Evolutionary conservation across 2,797 vertebrate genomes (phyloP).

Genomic region (Urocyon cinereoargenteus): DNA sequence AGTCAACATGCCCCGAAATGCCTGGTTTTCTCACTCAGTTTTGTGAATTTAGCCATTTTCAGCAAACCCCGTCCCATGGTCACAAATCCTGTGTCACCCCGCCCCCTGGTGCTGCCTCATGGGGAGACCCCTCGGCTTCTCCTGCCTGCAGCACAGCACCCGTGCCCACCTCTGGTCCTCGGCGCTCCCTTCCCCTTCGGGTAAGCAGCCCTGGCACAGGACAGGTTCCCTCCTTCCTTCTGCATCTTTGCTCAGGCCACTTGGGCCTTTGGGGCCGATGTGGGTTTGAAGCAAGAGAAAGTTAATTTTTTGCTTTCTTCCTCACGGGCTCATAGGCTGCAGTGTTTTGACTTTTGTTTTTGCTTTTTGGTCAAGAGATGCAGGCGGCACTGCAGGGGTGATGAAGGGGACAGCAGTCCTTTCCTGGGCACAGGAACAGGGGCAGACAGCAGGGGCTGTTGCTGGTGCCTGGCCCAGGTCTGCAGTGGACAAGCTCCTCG

Average conservation of each 20-base stretch:
- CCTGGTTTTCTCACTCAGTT: neutral
- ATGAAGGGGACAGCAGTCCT: neutral
- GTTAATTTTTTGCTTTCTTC: neutral
- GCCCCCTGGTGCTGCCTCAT: no score
- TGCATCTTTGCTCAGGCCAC: neutral
- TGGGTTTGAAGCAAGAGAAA: neutral
- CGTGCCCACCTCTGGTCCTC: rapidly evolving
- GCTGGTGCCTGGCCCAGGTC: no score
- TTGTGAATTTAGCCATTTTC: neutral
- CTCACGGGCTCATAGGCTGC: neutral
- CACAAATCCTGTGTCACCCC: neutral
- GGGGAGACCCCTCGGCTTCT: neutral
- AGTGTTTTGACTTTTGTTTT: neutral
- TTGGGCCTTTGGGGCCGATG: neutral
- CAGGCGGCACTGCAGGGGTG: no score
- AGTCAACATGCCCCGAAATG: neutral
- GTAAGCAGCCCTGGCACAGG: rapidly evolving
- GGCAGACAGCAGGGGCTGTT: neutral
- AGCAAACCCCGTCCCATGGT: neutral
- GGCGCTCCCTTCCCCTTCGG: neutral
- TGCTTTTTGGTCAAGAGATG: neutral
- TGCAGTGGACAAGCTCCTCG: no score
- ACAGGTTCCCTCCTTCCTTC: neutral
- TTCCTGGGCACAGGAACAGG: neutral
- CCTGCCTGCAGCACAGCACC: rapidly evolving